Conservation (phyloP, 2,888 invertebrate genomes). For the Saturnia pavonia region DNA sequence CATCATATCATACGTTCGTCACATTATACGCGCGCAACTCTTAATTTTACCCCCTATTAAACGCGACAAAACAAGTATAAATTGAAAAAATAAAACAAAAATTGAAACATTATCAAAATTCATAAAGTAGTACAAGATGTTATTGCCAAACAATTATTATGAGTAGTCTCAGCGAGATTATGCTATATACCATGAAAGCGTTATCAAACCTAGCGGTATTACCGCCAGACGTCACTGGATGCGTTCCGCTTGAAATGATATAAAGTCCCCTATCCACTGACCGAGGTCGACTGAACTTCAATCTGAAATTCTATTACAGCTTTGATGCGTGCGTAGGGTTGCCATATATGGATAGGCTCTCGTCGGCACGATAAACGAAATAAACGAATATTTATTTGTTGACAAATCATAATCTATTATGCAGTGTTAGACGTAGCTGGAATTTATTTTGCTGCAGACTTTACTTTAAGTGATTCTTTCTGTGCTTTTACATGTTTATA, state of each 20-base stretch:
- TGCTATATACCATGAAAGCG: conserved; percentile 5
- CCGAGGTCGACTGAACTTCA: not conserved
- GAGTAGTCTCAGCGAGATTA: not conserved
- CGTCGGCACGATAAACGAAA: no score
- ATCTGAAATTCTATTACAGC: not conserved
- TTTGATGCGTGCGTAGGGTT: conserved; percentile 7
- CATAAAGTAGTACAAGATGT: conserved; percentile 1
- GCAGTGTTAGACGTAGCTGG: no score
- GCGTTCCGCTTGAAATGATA: conserved; percentile 6
- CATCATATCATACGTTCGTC: no score
- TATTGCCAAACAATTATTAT: conserved; percentile 2
- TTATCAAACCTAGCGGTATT: conserved; percentile 19
- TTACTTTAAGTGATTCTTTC: no score
- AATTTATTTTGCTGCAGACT: no score
- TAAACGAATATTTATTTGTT: no score
- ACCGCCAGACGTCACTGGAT: conserved; percentile 15
- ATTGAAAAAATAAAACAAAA: not conserved
- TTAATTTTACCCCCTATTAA: no score
- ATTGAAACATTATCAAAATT: not conserved
- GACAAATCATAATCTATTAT: no score
- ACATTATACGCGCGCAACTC: no score
- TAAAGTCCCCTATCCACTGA: conserved; percentile 5
- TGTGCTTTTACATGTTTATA: no score
- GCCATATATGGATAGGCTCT: no score
- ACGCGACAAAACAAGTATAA: no score